Base-by-base conservation (phyloP, 2,797 vertebrate genomes). In the Sebastolobus altivelis region DNA sequence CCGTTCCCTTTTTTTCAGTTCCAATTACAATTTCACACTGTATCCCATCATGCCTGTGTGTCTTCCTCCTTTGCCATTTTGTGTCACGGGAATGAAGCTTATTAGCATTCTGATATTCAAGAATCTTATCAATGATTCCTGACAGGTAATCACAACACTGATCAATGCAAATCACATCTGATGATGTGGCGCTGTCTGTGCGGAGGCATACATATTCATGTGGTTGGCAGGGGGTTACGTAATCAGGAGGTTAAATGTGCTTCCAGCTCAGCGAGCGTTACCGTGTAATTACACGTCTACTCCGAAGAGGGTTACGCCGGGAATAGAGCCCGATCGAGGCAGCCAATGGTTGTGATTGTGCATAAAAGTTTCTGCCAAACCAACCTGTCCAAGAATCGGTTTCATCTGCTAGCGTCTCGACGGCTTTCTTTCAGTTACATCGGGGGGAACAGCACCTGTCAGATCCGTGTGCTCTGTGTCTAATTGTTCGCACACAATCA, bases 161-260 rank as follows among this genome's bases (percentile, higher is more conserved):
- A 91, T 77, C 80, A 72, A 67, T 74, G 84, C 70, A 77, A 79
- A 83, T 88, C 63, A 82, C 58, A 60, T 79, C 58, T 37, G 71
- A 89, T 84, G 70, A 82, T 76, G 75, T 56, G 65, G 46, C 1
- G 5, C 77, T 52, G 52, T 72, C 83, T 72, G 52, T 38, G 10
- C 40, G 52, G 66, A 68, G 49, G 22, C 43, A 75, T 90, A 63
- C 63, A 87, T 91, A 92, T 87, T 87, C 65, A 93, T 87, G 76
- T 2, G 54, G 22, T 29, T 70, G 77, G 80, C 71, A 65, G 76
- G 61, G 73, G 72, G 54, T 80, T 82, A 75, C 58, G 29, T 73
- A 88, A 88, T 91, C 88, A 91, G 38, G 74, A 85, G 77, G 76
- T 77, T 77, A 68, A 79, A 87, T 80, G 79, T 43, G 72, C 59